A percentile compares a stretch with the other conserved stretches of the same genome.
These are phyloP conservation scores for Abrostola tripartita DNA, from an alignment of 2,888 invertebrate genomes.

Conservation along the genomic window DNA sequence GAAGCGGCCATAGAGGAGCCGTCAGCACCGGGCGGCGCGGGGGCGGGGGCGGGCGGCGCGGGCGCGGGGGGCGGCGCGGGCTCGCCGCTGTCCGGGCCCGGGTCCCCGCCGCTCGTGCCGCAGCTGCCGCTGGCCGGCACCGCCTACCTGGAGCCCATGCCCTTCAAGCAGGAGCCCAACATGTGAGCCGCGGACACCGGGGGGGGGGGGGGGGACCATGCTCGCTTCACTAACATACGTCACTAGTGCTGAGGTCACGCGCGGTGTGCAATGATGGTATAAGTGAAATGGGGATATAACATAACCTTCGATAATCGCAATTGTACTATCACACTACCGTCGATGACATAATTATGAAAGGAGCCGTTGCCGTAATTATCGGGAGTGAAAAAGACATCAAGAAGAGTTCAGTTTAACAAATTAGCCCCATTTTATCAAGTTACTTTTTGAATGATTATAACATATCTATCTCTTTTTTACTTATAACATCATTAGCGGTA, in stretches of 20 bases:
- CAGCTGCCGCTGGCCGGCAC: constrained; percentile 65
- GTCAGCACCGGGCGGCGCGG: constrained; percentile 26
- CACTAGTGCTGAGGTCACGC: background rate
- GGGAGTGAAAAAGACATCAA: too few relatives aligned
- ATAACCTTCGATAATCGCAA: too few relatives aligned
- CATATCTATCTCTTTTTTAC: too few relatives aligned
- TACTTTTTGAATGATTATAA: too few relatives aligned
- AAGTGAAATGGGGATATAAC: too few relatives aligned
- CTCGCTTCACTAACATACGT: background rate
- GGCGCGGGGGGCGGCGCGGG: constrained; percentile 48
- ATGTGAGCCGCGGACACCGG: constrained; percentile 65
- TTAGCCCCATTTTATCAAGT: too few relatives aligned
- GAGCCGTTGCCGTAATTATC: too few relatives aligned
- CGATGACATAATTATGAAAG: too few relatives aligned
- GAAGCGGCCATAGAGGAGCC: constrained; percentile 71
- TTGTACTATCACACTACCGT: too few relatives aligned
- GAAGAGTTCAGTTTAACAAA: too few relatives aligned
- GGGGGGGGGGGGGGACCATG: too few relatives aligned
- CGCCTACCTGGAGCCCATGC: constrained; percentile 68
- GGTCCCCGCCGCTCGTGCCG: constrained; percentile 71
- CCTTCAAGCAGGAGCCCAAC: constrained; percentile 85
- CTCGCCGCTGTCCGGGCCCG: constrained; percentile 52
- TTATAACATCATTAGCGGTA: background rate
- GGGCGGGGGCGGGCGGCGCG: constrained; percentile 33
- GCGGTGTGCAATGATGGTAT: too few relatives aligned